phyloP scores from a whole-genome alignment of 2,797 vertebrate genomes.

The Scyliorhinus canicula region DNA sequence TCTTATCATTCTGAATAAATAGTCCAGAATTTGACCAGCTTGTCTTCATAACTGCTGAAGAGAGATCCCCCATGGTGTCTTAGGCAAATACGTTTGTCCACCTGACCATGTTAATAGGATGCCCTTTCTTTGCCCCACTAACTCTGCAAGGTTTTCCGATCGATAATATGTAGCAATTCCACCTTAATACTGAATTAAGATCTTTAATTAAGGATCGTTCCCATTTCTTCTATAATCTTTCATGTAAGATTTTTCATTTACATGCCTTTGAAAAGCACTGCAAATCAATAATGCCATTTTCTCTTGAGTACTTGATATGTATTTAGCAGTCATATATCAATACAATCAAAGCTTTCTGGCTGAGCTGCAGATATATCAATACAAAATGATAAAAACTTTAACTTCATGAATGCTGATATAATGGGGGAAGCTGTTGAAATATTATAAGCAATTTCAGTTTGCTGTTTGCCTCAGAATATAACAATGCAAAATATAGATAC shows the following conservation, averaged over 20 bases:
- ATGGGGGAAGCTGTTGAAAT: conserved; percentile 10
- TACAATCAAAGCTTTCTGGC: not conserved
- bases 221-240: not conserved
- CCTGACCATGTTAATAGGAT: not conserved
- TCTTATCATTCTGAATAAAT: not conserved
- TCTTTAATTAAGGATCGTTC: not conserved
- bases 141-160: not conserved
- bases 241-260: not conserved
- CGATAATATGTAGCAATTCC: not conserved
- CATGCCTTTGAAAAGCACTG: not conserved
- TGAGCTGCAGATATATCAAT: not conserved
- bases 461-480: not conserved
- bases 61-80: not conserved
- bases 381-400: not conserved
- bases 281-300: not conserved
- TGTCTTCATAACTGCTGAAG: not conserved
- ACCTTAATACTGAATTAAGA: not conserved
- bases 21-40: not conserved
- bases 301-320: not conserved
- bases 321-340: not conserved
- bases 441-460: not conserved
- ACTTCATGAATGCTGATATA: not conserved
- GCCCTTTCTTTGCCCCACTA: not conserved
- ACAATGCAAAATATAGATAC: not conserved
- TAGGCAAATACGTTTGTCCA: not conserved